phyloP scores from a whole-genome alignment of 92 coral and sea anemone species.

The Zoanthus gigantus region DNA sequence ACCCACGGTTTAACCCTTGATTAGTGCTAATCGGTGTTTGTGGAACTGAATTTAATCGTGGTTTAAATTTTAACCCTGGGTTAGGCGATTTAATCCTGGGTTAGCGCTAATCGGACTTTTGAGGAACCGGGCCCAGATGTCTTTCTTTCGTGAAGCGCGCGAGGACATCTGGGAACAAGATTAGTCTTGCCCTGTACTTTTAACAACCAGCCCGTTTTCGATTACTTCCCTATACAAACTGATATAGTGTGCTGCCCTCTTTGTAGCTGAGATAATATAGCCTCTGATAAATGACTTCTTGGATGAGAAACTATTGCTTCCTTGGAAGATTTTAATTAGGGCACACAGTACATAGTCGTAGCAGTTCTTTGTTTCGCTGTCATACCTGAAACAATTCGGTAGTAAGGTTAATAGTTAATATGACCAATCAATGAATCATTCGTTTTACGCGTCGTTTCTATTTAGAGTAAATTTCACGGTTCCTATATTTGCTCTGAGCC shows the following conservation, averaged over 20 bases:
- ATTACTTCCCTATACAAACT: conserved; percentile 51
- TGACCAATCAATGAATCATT: background rate
- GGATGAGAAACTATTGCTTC: conserved; percentile 8
- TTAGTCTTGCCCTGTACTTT: background rate
- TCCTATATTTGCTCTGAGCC: too few species aligned
- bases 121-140: too few species aligned
- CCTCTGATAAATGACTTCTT: conserved; percentile 42
- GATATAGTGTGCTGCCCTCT: conserved; percentile 62
- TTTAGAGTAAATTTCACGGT: too few species aligned
- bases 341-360: conserved; percentile 53
- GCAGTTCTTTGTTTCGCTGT: conserved; percentile 46
- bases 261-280: conserved; percentile 47
- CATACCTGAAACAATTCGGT: conserved; percentile 27
- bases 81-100: too few species aligned
- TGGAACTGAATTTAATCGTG: too few species aligned
- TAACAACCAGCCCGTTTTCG: conserved; percentile 41
- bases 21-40: too few species aligned
- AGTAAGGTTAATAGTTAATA: background rate
- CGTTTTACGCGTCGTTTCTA: too few species aligned
- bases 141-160: too few species aligned
- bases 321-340: conserved; percentile 17
- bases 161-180: background rate
- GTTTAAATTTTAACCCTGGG: too few species aligned
- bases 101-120: too few species aligned
- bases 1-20: too few species aligned